Evolutionary conservation across 2,888 invertebrate species (phyloP).

Genomic region (Harmothoe impar): DNA sequence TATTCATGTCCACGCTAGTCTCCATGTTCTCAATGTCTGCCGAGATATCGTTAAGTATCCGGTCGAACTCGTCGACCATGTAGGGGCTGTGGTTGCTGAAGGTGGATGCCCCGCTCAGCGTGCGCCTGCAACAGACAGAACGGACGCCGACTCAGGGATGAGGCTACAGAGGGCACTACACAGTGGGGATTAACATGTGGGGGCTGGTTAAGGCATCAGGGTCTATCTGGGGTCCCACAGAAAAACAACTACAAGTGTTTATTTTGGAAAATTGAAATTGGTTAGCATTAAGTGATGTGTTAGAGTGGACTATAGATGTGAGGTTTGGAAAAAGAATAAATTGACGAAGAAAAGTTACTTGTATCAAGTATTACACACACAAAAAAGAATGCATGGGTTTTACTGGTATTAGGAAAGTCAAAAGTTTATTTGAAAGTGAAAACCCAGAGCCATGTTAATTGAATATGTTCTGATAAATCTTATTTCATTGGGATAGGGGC

Average conservation of each 20-base stretch:
- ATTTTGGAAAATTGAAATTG: neutral
- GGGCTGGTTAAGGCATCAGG: neutral
- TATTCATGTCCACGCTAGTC: conserved; percentile 64
- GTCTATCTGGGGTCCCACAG: neutral
- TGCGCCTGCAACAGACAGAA: conserved; percentile 63
- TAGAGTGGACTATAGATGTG: neutral
- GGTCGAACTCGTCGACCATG: conserved; percentile 64
- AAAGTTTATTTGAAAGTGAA: no score
- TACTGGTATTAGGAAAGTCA: no score
- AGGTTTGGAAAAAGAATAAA: no score
- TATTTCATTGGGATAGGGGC: no score
- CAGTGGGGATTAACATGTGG: neutral
- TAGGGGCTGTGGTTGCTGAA: conserved; percentile 61
- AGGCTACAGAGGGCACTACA: conserved; percentile 5
- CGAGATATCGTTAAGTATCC: conserved; percentile 65
- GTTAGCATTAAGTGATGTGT: neutral
- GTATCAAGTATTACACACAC: no score
- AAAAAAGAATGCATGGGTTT: no score
- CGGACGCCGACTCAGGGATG: neutral
- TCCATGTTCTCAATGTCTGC: conserved; percentile 65
- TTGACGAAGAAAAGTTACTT: no score
- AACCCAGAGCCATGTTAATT: no score
- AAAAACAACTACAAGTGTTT: neutral
- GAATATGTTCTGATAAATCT: no score
- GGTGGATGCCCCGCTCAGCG: conserved; percentile 58